Conservation (phyloP, 1,140 invertebrate genomes). For the Cotesia glomerata region DNA sequence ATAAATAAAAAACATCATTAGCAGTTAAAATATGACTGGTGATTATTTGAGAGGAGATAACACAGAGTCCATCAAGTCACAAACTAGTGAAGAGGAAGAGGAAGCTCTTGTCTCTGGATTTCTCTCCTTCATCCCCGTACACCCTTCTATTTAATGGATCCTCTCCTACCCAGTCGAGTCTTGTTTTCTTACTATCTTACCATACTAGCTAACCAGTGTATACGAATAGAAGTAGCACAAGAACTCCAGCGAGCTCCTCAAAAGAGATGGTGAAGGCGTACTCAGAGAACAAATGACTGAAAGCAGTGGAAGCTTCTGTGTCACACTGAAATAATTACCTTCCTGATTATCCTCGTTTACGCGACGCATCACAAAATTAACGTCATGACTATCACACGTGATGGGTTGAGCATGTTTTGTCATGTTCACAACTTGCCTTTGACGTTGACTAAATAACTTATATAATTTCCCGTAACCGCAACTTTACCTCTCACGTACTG, state of each 20-base stretch:
- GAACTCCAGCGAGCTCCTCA: slow-evolving; percentile 9
- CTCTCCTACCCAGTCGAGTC: not conserved
- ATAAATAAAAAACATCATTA: not conserved
- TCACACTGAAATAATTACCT: slow-evolving; percentile 32
- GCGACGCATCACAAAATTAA: slow-evolving; percentile 28
- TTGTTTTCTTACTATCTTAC: not conserved
- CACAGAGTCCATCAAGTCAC: not conserved
- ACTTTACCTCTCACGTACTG: not conserved
- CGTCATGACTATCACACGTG: not conserved
- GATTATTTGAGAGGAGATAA: not conserved
- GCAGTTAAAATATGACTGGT: not conserved
- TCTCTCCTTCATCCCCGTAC: not conserved
- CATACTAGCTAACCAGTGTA: not conserved
- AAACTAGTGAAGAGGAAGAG: not conserved
- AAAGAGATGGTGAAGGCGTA: slow-evolving; percentile 11
- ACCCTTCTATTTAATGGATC: not conserved
- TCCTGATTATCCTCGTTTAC: slow-evolving; percentile 32
- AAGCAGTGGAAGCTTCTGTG: slow-evolving; percentile 21
- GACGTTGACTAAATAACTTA: slow-evolving; percentile 5
- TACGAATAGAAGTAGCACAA: not conserved
- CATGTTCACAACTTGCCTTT: slow-evolving; percentile 29
- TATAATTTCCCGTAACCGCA: not conserved
- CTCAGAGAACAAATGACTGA: not conserved
- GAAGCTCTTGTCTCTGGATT: slow-evolving; percentile 1
- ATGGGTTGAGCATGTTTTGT: not conserved